Evolutionary conservation across 2,888 invertebrate genomes (phyloP), one percentile per base, ranked within the genome.

Genomic region (Cyclophora punctaria): DNA sequence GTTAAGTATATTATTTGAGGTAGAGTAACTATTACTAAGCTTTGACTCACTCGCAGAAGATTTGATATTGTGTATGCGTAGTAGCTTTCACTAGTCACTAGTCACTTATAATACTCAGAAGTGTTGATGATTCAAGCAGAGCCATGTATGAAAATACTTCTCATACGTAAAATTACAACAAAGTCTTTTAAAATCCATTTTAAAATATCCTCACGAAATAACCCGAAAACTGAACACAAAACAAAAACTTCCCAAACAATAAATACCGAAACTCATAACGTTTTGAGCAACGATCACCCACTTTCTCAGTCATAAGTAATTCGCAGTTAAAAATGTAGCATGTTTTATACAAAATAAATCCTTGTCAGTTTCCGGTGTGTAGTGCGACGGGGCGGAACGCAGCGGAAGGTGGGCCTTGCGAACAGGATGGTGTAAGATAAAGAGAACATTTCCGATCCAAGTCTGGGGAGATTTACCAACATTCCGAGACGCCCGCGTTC

Each of bases 401-500:
- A 71, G 71, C 82, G 83, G 86, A 83, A 84, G 81, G 77, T 79
- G 69, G 73, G 77, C 71, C 78, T 83, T 78, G 84, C 84, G 83
- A 85, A 77, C 78, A 74, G 84, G 83, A 85, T 85, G 83, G 83
- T 83, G 79, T 83, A 85, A 86, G 87, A 88, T 86, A 86, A 85
- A 86, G 86, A 79, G 85, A 85, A 85, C 84, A 85, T 86, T 86
- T 86, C 87, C 87, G 84, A 80, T 82, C 79, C 82, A 77, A 80
- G 81, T 78, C 83, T 82, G 73, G 77, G 73, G 76, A 80, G 79
- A 80, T 80, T 80, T 85, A 85, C 75, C 79, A 84, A 81, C 83
- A 82, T 83, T 81, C 76, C 75, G 60, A 73, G 72, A 69, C 66
- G 67, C 66, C 64, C 68, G 67, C 69, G 70, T 69, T 73, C 71